A percentile compares a stretch with the other conserved stretches of the same genome.
These are phyloP conservation scores for Amorpha juglandis DNA, from an alignment of 2,888 invertebrate genomes.

Conservation along the genomic window DNA sequence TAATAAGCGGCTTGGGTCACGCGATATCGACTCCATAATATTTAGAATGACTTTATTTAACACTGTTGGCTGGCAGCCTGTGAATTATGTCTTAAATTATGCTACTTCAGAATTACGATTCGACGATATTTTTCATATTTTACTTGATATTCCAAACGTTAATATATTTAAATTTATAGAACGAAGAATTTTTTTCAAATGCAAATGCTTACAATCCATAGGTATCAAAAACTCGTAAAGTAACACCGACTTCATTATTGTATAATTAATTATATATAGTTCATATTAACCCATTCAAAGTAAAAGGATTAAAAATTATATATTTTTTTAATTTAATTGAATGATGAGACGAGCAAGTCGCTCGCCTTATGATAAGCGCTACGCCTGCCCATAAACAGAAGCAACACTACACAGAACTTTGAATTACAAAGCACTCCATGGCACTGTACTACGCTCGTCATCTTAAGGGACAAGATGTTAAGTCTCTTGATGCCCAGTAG, in stretches of 20 bases:
- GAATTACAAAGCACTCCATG: no score
- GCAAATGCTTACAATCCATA: background rate
- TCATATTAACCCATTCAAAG: no score
- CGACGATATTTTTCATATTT: background rate
- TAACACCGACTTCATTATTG: background rate
- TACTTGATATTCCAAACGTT: background rate
- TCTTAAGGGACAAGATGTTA: no score
- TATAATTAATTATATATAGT: background rate
- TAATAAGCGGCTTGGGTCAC: conserved; percentile 30
- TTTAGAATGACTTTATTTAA: conserved; percentile 25
- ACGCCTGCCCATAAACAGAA: no score
- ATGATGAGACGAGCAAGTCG: no score
- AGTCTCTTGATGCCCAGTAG: no score
- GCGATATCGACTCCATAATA: conserved; percentile 25
- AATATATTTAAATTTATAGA: background rate
- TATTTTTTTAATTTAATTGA: no score
- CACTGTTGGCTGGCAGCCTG: conserved; percentile 9
- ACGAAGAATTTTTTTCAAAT: background rate
- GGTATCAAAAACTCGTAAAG: background rate
- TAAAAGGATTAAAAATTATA: no score
- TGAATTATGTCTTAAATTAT: background rate
- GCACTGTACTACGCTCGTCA: no score
- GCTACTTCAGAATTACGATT: background rate
- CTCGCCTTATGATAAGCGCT: no score
- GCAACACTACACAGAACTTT: no score